Percentiles rank a stretch among this genome's conserved stretches.
Conservation (phyloP, 2,888 invertebrate genomes). For the Standfussiana lucernea region DNA sequence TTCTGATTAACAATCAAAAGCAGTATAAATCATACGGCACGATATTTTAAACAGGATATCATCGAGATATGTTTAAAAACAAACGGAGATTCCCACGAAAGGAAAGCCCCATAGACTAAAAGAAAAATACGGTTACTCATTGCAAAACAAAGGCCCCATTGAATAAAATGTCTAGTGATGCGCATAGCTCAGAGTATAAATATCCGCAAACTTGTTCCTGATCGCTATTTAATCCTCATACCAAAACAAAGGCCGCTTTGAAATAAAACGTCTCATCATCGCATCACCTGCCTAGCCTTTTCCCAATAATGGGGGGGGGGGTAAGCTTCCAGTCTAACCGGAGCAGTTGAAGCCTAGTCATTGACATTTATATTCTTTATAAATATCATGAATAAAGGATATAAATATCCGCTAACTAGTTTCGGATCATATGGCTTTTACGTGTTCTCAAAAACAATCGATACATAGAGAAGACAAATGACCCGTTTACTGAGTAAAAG, state of each 20-base stretch:
- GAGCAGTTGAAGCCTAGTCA: neutral
- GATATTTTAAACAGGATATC: neutral
- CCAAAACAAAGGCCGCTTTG: neutral
- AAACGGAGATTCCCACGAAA: neutral
- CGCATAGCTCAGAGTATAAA: constrained; percentile 9
- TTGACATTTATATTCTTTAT: neutral
- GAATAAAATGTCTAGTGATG: neutral
- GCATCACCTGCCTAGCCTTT: neutral
- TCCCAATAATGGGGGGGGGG: neutral
- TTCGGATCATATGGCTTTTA: neutral
- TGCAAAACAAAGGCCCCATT: neutral
- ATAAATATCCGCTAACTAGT: neutral
- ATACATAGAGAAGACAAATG: constrained; percentile 12
- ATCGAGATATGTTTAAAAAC: neutral
- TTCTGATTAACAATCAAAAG: neutral
- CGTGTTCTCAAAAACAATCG: constrained; percentile 12
- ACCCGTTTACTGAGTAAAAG: constrained; percentile 21
- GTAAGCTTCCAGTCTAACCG: neutral
- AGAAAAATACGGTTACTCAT: neutral
- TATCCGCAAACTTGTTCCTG: constrained; percentile 1
- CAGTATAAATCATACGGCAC: neutral
- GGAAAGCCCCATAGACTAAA: neutral
- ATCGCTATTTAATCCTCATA: neutral
- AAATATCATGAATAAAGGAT: neutral
- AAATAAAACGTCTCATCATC: neutral